Base-by-base conservation (phyloP, 2,113 vertebrate species). In the Elephantulus edwardii region DNA sequence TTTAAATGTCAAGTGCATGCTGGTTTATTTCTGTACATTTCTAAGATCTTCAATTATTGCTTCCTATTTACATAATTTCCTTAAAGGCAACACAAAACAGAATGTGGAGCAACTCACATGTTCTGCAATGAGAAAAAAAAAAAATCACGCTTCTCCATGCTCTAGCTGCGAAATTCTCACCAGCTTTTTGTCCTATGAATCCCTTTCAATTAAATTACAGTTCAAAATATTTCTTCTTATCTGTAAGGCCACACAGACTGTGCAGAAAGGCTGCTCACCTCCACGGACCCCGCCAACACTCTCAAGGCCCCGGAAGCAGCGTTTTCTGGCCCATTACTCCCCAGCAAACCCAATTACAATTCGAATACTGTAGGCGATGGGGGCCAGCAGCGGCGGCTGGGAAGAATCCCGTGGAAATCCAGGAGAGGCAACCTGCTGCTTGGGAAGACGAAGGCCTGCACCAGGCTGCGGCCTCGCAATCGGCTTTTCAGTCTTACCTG, bases 401-500 rank as follows among this genome's bases (percentile, higher is more conserved):
- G 83, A 83, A 87, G n/a, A 80, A 93, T 77, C 88, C 89, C 91
- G 42, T 72, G 85, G 60, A 93, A 93, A 94, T 60, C 90, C 48
- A 40, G 46, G 75, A 74, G 86, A 94, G 92, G 90, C 93, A 97
- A 97, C 96, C 95, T 97, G 97, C 96, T 97, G 97, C 96, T 92
- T 13, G 79, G 85, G 38, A 74, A 62, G 81, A 90, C 93, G 74
- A 88, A 96, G 96, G 96, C 96, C 94, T 95, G 74, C 75, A 66
- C 3, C 38, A 80, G 90, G 93, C 86, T 92, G 88, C 79, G 93
- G 92, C 82, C 93, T 71, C 54, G 10, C 33, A 66, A 58, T 40
- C 93, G 54, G 87, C 81, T 88, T 83, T 70, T 19, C 33, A 42
- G 90, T 52, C 96, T 96, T 98, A 99, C 99, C 99, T 99, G 98